These are phyloP conservation scores for Drosophila santomea DNA, from an alignment of 1,140 invertebrate genomes.

Conservation along the genomic window DNA sequence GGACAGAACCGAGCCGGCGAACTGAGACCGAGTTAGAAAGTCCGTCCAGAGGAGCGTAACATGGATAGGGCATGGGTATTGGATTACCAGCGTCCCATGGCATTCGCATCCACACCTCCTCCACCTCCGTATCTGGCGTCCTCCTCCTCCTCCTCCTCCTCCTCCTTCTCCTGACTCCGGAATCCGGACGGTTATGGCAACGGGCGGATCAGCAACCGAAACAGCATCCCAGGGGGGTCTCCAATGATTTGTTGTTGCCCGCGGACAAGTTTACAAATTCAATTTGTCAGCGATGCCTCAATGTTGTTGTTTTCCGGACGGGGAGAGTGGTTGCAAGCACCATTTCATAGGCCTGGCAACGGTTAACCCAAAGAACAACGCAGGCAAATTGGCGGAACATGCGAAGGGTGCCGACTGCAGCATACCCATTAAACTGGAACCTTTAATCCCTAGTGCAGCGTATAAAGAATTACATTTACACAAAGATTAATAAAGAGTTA, in stretches of 20 bases:
- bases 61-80: conserved; percentile 53
- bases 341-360: conserved; percentile 71
- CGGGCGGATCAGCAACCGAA: conserved; percentile 30
- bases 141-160: neutral
- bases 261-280: conserved; percentile 74
- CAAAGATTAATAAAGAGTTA: too few species aligned
- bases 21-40: conserved; percentile 64
- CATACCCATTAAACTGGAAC: neutral
- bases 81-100: conserved; percentile 55
- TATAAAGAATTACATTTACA: too few species aligned
- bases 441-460: too few species aligned
- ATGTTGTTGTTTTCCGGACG: conserved; percentile 30
- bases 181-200: neutral
- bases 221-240: conserved; percentile 45
- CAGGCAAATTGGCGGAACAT: conserved; percentile 15
- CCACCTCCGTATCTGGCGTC: neutral
- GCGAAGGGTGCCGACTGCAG: neutral
- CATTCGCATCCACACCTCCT: conserved; percentile 14
- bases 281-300: conserved; percentile 75
- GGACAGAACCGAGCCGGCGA: conserved; percentile 27
- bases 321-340: conserved; percentile 48
- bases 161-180: neutral
- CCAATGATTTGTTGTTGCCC: conserved; percentile 74
- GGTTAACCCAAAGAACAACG: conserved; percentile 24
- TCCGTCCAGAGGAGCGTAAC: conserved; percentile 75